Evolutionary conservation across 2,888 invertebrate genomes (phyloP), one percentile per base, ranked within the genome.

Genomic region (Timandra comae): DNA sequence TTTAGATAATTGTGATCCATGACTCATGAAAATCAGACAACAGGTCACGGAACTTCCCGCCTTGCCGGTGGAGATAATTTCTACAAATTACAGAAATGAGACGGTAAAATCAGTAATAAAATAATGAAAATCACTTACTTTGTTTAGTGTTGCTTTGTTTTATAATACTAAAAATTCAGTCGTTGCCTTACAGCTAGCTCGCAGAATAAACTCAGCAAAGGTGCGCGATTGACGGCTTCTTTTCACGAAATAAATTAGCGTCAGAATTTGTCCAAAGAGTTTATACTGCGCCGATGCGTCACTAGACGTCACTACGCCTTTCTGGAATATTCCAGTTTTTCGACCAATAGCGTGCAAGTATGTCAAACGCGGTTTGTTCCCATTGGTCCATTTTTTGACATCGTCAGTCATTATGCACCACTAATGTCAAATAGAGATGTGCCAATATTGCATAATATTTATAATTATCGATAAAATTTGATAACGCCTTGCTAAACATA

Each of bases 201-300:
- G 58, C 61, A 63, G 71, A 66, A 65, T 72, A 66, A 49, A 58
- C 79, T 82, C 74, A 68, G 79, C 71, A 74, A 76, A 71, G 68
- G 81, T 82, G 84, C 81, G 75, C 82, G 81, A 81, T 77, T 76
- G 78, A 72, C 80, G 79, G 79, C 68, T 77, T 78, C 78, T 69
- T 62, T 63, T 69, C 64, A 63, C 57, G 65, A 74, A 81, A 72
- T 82, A 75, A 79, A 62, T 70, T 71, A 73, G 69, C 67, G 69
- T 42, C 43, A 49, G 42, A 41, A 46, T 47, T 52, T 46, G 29
- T 46, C 51, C 49, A 43, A 44, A 42, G 50, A 63, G 54, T 65
- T 48, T 74, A 62, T 73, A 71, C 53, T 2, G 53, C 37, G 55
- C 52, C 60, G 53, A 45, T 63, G 61, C 67, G 64, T 70, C 62